Percentiles rank a stretch among this genome's conserved stretches.
Evolutionary conservation across 1,140 invertebrate genomes (phyloP).

Genomic region (Bombus waltoni): DNA sequence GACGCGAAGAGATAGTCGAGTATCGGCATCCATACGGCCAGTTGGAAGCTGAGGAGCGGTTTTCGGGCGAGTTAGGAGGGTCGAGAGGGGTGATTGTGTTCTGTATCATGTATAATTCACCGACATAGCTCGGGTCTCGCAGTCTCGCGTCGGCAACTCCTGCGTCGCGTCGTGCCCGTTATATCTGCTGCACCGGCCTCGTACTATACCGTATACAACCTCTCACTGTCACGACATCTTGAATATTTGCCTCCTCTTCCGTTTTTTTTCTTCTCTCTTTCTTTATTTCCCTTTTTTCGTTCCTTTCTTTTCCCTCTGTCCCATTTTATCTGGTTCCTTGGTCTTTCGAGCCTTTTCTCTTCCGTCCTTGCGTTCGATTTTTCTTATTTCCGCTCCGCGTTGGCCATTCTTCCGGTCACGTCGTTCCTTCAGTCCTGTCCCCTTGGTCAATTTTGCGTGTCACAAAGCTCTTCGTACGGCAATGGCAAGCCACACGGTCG

Average conservation of each 20-base stretch:
- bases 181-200: constrained; percentile 68
- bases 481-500: constrained; percentile 35
- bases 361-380: constrained; percentile 3
- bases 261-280: not conserved
- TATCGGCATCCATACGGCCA: constrained; percentile 65
- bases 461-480: constrained; percentile 58
- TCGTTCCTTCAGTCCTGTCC: constrained; percentile 38
- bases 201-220: constrained; percentile 61
- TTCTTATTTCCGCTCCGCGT: not conserved
- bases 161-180: constrained; percentile 69
- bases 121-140: constrained; percentile 74
- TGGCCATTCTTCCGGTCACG: constrained; percentile 30
- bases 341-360: not conserved
- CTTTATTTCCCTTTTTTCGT: constrained; percentile 12
- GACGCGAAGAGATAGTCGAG: constrained; percentile 48
- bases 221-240: constrained; percentile 67
- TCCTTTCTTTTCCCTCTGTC: constrained; percentile 12
- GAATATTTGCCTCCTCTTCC: constrained; percentile 51
- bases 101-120: constrained; percentile 80
- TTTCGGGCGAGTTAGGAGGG: constrained; percentile 67
- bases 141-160: constrained; percentile 74
- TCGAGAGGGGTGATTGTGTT: constrained; percentile 78
- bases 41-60: constrained; percentile 66
- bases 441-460: constrained; percentile 69
- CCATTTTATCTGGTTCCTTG: not conserved